Conservation (phyloP, 1,140 invertebrate genomes). For the Polyergus mexicanus region DNA sequence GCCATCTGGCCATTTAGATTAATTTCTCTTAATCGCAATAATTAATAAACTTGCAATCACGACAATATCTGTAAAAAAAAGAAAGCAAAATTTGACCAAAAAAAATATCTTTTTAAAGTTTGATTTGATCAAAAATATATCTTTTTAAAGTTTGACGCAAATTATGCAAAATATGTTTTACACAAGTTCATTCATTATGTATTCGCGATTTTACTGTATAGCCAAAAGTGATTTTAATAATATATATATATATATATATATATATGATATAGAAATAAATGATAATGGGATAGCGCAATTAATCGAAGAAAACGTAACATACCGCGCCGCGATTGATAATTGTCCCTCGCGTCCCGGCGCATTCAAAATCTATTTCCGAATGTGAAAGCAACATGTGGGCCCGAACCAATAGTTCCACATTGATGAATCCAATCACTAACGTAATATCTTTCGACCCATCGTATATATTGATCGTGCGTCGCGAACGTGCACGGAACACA, state of each 20-base stretch:
- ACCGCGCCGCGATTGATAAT: neutral
- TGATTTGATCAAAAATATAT: neutral
- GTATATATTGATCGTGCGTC: conserved; percentile 42
- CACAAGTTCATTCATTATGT: neutral
- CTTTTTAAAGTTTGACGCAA: neutral
- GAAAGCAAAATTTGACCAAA: neutral
- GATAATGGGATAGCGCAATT: neutral
- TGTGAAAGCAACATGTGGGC: conserved; percentile 44
- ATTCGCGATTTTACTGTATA: neutral
- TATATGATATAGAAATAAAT: neutral
- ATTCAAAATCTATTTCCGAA: conserved; percentile 35
- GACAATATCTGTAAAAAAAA: neutral
- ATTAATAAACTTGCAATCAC: neutral
- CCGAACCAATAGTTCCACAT: conserved; percentile 36
- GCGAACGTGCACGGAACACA: conserved; percentile 6
- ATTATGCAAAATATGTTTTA: neutral
- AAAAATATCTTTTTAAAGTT: neutral
- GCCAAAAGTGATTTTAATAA: neutral
- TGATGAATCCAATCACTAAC: conserved; percentile 48
- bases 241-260: too few species aligned
- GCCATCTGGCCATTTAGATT: neutral
- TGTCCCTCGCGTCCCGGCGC: neutral
- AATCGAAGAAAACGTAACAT: conserved; percentile 3
- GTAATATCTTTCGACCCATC: conserved; percentile 40
- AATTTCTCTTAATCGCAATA: neutral